Percentiles rank a stretch among this genome's conserved stretches.
Evolutionary conservation across 2,888 invertebrate species (phyloP).

Genomic region (Coenonympha arcania): DNA sequence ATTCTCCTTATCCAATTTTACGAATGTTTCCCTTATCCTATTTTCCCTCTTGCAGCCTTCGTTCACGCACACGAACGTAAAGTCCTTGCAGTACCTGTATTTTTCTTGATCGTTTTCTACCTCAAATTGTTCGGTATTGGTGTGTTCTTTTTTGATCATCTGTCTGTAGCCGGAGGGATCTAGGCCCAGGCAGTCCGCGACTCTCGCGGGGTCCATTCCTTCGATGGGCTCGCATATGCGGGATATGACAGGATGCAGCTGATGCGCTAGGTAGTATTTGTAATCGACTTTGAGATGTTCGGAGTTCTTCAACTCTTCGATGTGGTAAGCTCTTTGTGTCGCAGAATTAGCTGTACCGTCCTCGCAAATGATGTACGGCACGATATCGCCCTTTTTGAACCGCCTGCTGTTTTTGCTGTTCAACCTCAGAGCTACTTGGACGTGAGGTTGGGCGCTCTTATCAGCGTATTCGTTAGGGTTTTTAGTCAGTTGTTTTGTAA

Average conservation of each 20-base stretch:
- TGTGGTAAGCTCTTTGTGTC: conserved; percentile 94
- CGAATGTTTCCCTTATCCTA: conserved; percentile 66
- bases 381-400: conserved; percentile 94
- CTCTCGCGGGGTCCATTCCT: conserved; percentile 89
- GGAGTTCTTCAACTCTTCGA: conserved; percentile 87
- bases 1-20: conserved; percentile 55
- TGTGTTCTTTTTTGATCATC: conserved; percentile 57
- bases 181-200: conserved; percentile 91
- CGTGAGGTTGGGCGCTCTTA: conserved; percentile 87
- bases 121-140: conserved; percentile 62
- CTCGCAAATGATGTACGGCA: conserved; percentile 95
- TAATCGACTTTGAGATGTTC: conserved; percentile 84
- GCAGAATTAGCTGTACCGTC: conserved; percentile 86
- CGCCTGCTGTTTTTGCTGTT: conserved; percentile 86
- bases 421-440: conserved; percentile 86
- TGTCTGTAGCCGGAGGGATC: conserved; percentile 73
- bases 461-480: conserved; percentile 94
- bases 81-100: conserved; percentile 76
- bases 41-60: conserved; percentile 75
- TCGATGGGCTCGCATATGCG: conserved; percentile 97
- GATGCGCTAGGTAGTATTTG: conserved; percentile 93
- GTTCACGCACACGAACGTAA: conserved; percentile 77
- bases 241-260: conserved; percentile 96
- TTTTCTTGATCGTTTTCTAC: conserved; percentile 70
- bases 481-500: conserved; percentile 96